Base-by-base conservation (phyloP, 2,113 vertebrate species). In the Camelus dromedarius region DNA sequence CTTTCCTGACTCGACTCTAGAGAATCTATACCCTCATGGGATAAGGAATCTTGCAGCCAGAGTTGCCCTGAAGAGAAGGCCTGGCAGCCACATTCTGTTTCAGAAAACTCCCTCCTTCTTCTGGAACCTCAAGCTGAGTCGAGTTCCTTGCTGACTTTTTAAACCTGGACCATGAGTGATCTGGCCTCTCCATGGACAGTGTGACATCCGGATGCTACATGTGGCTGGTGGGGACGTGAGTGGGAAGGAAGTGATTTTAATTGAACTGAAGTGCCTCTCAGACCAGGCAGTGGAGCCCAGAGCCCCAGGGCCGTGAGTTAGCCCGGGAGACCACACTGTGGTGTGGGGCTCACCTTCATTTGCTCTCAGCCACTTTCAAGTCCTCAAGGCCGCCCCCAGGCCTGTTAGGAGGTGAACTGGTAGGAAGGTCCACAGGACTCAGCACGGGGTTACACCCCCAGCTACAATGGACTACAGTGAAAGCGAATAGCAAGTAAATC, bases 241-340 rank as follows among this genome's bases (percentile, higher is more conserved):
- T 56, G 42, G 14, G 10, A 56, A 73, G 52, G 87, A 91, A 0
- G 10, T 1, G 10, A 73, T 42, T 20, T 7, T 64, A 52, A 88
- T 18, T 6, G 19, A 12, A 3, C 64, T 7, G 13, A 48, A 28
- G 19, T 3, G n/a, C 52, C 73, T 62, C n/a, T 67, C 19, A 14
- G 22, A 28, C 30, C 0, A 32, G 46, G 42, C 30, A 82, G 38
- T 83, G n/a, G 70, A 46, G 20, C n/a, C 42, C 8, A 0, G 6
- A 52, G 19, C 7, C 28, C 24, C 18, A 30, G 19, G 1, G 35
- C 42, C 46, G 2, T 28, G 54, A 69, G 24, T 54, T 6, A 72
- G 30, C 84, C 69, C 0, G 0, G 35, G 10, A 2, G 19, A 48
- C 0, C 6, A 1, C 73, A 38, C 24, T 2, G n/a, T 30, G 5